These are phyloP conservation scores for Platynereis dumerilii DNA, from an alignment of 2,888 invertebrate species.

Conservation along the genomic window DNA sequence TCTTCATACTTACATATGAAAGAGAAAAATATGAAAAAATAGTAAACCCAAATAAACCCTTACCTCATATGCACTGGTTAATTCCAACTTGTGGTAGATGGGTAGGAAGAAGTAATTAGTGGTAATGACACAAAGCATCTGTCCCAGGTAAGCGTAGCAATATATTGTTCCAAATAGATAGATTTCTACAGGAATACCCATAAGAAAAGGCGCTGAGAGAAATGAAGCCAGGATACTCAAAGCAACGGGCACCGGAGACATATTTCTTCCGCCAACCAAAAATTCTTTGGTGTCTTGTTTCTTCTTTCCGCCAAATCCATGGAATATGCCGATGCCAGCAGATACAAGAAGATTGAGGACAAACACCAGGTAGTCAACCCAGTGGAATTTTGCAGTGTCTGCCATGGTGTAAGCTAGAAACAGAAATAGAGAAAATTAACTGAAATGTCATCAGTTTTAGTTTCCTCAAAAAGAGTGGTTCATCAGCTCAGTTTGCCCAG, in stretches of 20 bases:
- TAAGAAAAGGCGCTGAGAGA: conserved; percentile 49
- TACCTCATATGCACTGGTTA: conserved; percentile 57
- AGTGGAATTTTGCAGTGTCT: conserved; percentile 39
- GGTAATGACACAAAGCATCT: conserved; percentile 75
- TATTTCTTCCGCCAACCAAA: conserved; percentile 18
- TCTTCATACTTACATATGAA: too few relatives aligned
- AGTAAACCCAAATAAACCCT: too few relatives aligned
- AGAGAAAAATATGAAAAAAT: too few relatives aligned
- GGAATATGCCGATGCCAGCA: conserved; percentile 44
- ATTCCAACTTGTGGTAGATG: conserved; percentile 48
- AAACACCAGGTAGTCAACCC: conserved; percentile 51
- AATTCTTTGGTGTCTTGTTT: conserved; percentile 10
- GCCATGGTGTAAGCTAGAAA: too few relatives aligned
- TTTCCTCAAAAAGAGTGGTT: too few relatives aligned
- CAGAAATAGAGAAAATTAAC: too few relatives aligned
- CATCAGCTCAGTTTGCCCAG: too few relatives aligned
- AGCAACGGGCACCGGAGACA: conserved; percentile 8
- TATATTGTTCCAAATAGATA: conserved; percentile 82
- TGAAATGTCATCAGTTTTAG: too few relatives aligned
- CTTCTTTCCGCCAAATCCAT: conserved; percentile 41
- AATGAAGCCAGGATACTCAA: conserved; percentile 38
- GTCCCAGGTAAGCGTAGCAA: conserved; percentile 68
- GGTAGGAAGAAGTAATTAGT: conserved; percentile 55
- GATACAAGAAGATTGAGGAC: conserved; percentile 43
- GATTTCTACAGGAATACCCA: conserved; percentile 50